A percentile compares a stretch with the other conserved stretches of the same genome.
phyloP scores from a whole-genome alignment of 2,113 vertebrate species.

The Microcebus jonahi region DNA sequence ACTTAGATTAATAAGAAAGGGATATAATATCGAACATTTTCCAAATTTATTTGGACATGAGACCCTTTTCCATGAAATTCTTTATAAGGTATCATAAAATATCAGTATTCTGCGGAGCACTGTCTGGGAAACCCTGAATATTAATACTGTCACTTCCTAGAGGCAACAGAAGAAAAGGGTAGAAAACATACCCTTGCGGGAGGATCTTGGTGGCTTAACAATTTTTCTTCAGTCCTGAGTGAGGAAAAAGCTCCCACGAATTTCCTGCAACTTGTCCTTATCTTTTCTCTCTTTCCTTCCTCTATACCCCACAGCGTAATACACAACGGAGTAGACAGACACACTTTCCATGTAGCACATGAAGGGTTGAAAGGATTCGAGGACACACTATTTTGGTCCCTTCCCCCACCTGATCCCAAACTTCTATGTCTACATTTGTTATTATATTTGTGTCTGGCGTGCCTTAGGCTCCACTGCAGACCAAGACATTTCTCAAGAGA shows the following conservation, averaged over 20 bases:
- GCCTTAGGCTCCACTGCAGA: background rate
- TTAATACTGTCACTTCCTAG: background rate
- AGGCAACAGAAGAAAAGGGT: background rate
- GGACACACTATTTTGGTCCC: background rate
- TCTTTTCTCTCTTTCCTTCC: background rate
- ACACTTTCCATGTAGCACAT: background rate
- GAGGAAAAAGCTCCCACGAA: background rate
- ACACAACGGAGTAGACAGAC: fast-evolving
- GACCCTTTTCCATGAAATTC: background rate
- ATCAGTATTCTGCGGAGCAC: background rate
- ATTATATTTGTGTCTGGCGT: background rate
- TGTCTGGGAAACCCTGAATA: background rate
- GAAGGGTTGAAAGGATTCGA: background rate
- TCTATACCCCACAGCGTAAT: fast-evolving
- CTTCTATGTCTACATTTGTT: background rate
- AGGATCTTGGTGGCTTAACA: background rate
- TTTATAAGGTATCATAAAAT: background rate
- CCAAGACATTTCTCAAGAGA: conserved; percentile 20
- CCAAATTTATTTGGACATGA: background rate
- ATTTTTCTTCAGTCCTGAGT: background rate
- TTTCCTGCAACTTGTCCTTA: background rate
- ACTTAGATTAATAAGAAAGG: background rate
- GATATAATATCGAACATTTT: background rate
- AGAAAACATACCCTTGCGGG: background rate
- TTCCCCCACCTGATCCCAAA: too few relatives aligned